Evolutionary conservation across 2,888 invertebrate genomes (phyloP).

Genomic region (Brachyptera risi): DNA sequence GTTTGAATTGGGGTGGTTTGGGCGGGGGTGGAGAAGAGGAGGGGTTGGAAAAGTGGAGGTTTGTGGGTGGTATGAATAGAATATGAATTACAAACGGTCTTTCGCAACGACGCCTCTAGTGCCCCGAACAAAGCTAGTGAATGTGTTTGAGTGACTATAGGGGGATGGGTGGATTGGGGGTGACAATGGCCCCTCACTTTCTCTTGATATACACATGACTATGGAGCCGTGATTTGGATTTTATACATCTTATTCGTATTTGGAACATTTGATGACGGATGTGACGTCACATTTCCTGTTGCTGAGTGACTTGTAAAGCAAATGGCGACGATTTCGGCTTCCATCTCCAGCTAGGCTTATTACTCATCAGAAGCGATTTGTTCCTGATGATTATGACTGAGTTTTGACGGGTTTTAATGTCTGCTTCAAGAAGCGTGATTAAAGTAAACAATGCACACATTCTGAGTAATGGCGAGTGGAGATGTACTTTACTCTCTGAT

Average conservation of each 20-base stretch:
- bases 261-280: conserved; percentile 11
- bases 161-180: background rate
- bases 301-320: conserved; percentile 6
- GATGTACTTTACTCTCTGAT: too few species aligned
- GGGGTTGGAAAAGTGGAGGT: background rate
- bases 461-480: too few species aligned
- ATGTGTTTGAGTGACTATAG: background rate
- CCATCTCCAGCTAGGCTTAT: too few species aligned
- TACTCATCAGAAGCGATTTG: too few species aligned
- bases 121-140: conserved; percentile 1
- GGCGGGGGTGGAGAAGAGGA: background rate
- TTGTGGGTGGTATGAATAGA: conserved; percentile 27
- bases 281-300: conserved; percentile 30
- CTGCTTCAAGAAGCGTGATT: too few species aligned
- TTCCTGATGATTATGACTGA: too few species aligned
- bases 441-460: too few species aligned
- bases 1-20: conserved; percentile 17
- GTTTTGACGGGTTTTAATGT: too few species aligned
- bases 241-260: background rate
- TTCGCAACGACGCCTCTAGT: conserved; percentile 22
- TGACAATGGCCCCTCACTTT: background rate
- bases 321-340: too few species aligned
- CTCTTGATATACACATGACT: too few species aligned
- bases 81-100: conserved; percentile 31
- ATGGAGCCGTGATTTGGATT: background rate